A percentile compares a stretch with the other conserved stretches of the same genome.
phyloP scores from a whole-genome alignment of 2,113 vertebrate genomes.

The Hemiprocne comata region DNA sequence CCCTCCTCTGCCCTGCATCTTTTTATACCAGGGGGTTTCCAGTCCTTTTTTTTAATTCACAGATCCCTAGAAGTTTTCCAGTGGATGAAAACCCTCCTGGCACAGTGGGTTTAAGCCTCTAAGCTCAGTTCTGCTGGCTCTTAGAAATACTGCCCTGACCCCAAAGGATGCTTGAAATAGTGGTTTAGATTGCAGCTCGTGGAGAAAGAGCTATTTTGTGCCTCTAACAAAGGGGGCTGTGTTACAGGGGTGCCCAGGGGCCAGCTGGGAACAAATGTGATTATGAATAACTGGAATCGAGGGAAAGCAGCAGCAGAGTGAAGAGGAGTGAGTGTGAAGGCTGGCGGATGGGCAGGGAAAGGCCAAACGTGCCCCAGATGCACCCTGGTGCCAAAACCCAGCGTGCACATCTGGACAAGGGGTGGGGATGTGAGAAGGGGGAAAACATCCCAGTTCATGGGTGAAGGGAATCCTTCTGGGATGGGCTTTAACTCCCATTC shows the following conservation, averaged over 20 bases:
- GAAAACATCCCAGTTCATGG: neutral
- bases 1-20: neutral
- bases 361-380: neutral
- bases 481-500: neutral
- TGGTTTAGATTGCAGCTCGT: neutral
- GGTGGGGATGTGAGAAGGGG: neutral
- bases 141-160: conserved; percentile 16
- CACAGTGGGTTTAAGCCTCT: conserved; percentile 19
- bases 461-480: neutral
- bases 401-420: neutral
- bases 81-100: neutral
- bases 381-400: neutral
- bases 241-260: neutral
- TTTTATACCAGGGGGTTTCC: neutral
- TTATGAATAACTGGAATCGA: neutral
- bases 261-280: neutral
- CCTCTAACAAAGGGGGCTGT: conserved; percentile 22
- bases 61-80: neutral
- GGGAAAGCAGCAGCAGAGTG: neutral
- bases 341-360: neutral
- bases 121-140: neutral
- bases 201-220: conserved; percentile 42
- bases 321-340: neutral
- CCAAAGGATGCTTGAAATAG: neutral
- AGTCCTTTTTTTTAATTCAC: neutral